Conservation (phyloP, 2,888 invertebrate genomes). For the Neelides folsomi region DNA sequence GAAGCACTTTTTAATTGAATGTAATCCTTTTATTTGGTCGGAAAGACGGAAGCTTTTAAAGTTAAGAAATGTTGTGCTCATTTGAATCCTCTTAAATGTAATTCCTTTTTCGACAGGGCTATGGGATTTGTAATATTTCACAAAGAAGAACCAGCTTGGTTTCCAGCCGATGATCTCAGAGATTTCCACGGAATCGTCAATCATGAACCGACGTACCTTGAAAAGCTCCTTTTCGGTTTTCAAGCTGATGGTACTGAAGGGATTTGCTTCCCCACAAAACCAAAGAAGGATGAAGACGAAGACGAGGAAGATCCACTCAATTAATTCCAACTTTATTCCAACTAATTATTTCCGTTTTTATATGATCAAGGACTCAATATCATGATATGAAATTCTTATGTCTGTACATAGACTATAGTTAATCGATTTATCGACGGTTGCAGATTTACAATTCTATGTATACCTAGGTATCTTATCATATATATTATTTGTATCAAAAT, state of each 20-base stretch:
- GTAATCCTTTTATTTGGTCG: no score
- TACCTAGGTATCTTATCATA: no score
- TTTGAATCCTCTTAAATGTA: neutral
- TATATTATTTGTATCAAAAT: no score
- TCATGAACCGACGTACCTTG: constrained; percentile 61
- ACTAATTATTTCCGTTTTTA: neutral
- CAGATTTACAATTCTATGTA: no score
- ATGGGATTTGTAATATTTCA: constrained; percentile 67
- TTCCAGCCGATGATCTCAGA: constrained; percentile 71
- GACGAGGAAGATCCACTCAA: constrained; percentile 35
- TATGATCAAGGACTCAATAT: neutral
- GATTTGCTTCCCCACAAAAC: constrained; percentile 61
- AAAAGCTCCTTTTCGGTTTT: constrained; percentile 69
- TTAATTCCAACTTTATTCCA: neutral
- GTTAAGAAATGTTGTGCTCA: no score
- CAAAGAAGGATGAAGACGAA: constrained; percentile 44
- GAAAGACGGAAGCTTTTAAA: no score
- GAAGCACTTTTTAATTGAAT: no score
- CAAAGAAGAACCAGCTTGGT: constrained; percentile 84
- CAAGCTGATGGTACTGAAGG: constrained; percentile 69
- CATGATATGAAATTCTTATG: neutral
- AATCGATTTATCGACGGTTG: no score
- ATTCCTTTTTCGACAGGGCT: constrained; percentile 45
- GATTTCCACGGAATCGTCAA: constrained; percentile 81
- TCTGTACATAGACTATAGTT: no score